Evolutionary conservation across 2,797 vertebrate genomes (phyloP).

Genomic region (Alcedo quadribrachys): DNA sequence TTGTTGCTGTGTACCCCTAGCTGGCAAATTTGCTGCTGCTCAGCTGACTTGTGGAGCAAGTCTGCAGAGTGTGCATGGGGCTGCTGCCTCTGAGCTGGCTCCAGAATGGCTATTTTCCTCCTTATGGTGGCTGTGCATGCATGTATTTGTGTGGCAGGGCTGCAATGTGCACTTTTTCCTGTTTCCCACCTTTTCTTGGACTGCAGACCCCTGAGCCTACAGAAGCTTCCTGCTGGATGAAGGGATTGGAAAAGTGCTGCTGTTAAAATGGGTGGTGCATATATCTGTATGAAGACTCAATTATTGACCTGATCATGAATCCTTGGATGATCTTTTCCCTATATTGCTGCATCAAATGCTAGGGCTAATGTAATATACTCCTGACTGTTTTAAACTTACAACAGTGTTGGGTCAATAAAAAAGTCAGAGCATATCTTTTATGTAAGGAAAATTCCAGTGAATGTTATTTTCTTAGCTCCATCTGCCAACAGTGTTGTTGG

Average conservation of each 20-base stretch:
- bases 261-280: background rate
- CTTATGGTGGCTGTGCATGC: accelerated
- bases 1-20: background rate
- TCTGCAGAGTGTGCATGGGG: accelerated
- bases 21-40: background rate
- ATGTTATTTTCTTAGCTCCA: conserved; percentile 56
- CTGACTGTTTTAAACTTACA: conserved; percentile 30
- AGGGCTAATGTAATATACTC: background rate
- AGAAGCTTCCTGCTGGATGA: background rate
- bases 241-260: background rate
- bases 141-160: background rate
- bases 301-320: background rate
- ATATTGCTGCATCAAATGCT: background rate
- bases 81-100: background rate
- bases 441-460: conserved; percentile 52
- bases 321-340: background rate
- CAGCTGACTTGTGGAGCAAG: accelerated
- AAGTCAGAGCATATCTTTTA: conserved; percentile 33
- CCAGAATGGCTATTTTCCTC: background rate
- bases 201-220: background rate
- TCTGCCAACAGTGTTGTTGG: background rate
- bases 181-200: background rate
- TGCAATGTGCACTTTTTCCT: background rate
- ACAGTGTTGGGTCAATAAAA: conserved; percentile 15
- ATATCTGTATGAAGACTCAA: background rate